Percentiles rank a stretch among this genome's conserved stretches.
Evolutionary conservation across 2,113 vertebrate genomes (phyloP).

Genomic region (Corynorhinus townsendii): DNA sequence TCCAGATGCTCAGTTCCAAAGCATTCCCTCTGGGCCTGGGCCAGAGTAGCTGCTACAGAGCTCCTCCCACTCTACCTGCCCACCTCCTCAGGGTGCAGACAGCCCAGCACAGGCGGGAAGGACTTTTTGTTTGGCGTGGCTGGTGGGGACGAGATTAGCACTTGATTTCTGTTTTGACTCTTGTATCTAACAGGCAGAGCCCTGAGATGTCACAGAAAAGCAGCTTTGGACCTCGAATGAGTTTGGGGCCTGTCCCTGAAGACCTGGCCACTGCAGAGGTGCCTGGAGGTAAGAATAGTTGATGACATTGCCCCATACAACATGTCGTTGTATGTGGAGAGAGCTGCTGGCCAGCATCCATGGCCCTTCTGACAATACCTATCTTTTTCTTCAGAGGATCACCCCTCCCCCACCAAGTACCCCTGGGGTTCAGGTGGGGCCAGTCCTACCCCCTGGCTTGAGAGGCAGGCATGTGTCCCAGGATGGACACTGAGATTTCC

Average conservation of each 20-base stretch:
- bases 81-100: not conserved
- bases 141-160: slow-evolving; percentile 60
- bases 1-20: not conserved
- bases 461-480: not conserved
- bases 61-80: not conserved
- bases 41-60: not conserved
- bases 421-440: not conserved
- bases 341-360: not conserved
- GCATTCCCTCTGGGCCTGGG: slow-evolving; percentile 9
- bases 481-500: not conserved
- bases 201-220: not conserved
- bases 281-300: not conserved
- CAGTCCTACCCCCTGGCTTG: not conserved
- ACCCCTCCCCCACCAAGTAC: not conserved
- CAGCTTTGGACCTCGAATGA: not conserved
- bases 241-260: not conserved
- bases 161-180: slow-evolving; percentile 50
- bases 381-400: not conserved
- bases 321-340: too few relatives aligned
- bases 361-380: not conserved
- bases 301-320: too few relatives aligned
- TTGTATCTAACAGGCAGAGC: slow-evolving; percentile 4
- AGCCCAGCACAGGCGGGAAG: not conserved
- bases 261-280: not conserved
- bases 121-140: slow-evolving; percentile 50